phyloP scores from a whole-genome alignment of 2,888 invertebrate species.

The Lissocephala sabroskyi region DNA sequence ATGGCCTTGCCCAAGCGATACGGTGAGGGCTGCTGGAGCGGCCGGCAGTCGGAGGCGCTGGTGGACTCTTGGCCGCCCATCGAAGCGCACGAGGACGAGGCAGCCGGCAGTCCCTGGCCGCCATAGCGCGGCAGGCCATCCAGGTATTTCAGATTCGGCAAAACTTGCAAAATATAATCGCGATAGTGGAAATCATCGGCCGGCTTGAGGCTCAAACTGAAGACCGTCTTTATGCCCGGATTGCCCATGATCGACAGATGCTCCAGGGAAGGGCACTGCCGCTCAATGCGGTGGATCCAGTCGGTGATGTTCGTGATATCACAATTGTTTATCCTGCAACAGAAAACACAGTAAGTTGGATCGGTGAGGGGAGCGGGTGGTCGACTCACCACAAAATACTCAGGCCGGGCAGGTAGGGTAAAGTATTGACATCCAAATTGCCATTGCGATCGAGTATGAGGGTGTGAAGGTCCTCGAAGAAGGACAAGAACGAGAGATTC shows the following conservation, averaged over 20 bases:
- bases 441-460: conserved; percentile 87
- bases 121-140: conserved; percentile 50
- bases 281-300: conserved; percentile 80
- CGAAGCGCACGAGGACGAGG: conserved; percentile 26
- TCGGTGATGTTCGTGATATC: conserved; percentile 79
- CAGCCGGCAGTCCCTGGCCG: background rate
- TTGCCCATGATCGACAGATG: conserved; percentile 87
- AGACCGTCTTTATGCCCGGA: conserved; percentile 80
- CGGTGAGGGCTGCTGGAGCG: too few relatives aligned
- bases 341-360: too few relatives aligned
- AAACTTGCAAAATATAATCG: conserved; percentile 54
- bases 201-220: conserved; percentile 24
- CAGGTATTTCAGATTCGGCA: conserved; percentile 60
- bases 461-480: conserved; percentile 82
- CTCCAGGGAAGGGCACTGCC: conserved; percentile 81
- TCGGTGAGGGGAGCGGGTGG: too few relatives aligned
- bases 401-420: conserved; percentile 82
- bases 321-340: conserved; percentile 78
- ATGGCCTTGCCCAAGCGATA: background rate
- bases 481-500: conserved; percentile 81
- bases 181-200: conserved; percentile 70
- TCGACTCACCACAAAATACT: conserved; percentile 82
- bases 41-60: conserved; percentile 34
- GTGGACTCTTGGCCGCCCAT: conserved; percentile 30
- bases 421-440: conserved; percentile 79